These are phyloP conservation scores for Urocyon cinereoargenteus DNA, from an alignment of 2,797 vertebrate species.

Conservation along the genomic window DNA sequence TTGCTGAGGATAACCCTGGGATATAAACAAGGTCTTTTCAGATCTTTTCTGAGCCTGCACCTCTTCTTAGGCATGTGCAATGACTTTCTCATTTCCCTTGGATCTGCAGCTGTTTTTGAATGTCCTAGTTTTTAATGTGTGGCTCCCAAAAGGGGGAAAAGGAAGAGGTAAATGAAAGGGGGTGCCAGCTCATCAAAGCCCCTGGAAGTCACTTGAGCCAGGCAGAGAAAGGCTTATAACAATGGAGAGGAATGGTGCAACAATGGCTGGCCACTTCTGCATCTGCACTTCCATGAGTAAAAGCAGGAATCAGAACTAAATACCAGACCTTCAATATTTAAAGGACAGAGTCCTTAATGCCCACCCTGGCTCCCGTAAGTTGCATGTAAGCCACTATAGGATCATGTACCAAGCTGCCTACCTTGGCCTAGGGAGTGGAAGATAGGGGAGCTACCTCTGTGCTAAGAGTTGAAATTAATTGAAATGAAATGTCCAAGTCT, in stretches of 20 bases:
- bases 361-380: background rate
- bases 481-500: background rate
- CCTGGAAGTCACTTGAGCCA: background rate
- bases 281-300: background rate
- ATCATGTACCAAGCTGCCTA: background rate
- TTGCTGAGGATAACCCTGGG: background rate
- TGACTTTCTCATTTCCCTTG: background rate
- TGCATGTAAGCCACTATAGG: background rate
- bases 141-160: background rate
- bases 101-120: background rate
- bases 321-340: background rate
- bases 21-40: background rate
- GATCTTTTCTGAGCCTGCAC: background rate
- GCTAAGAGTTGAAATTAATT: background rate
- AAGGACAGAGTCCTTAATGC: background rate
- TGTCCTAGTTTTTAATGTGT: background rate
- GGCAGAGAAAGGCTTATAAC: background rate
- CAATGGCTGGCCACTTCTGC: background rate
- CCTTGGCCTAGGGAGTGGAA: background rate
- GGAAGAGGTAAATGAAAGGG: background rate
- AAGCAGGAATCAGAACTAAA: background rate
- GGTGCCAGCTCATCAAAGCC: background rate
- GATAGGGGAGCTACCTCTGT: background rate
- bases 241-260: background rate
- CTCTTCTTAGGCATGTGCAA: background rate